Conservation (phyloP, 2,888 invertebrate species). For the Archips crataeganus region DNA sequence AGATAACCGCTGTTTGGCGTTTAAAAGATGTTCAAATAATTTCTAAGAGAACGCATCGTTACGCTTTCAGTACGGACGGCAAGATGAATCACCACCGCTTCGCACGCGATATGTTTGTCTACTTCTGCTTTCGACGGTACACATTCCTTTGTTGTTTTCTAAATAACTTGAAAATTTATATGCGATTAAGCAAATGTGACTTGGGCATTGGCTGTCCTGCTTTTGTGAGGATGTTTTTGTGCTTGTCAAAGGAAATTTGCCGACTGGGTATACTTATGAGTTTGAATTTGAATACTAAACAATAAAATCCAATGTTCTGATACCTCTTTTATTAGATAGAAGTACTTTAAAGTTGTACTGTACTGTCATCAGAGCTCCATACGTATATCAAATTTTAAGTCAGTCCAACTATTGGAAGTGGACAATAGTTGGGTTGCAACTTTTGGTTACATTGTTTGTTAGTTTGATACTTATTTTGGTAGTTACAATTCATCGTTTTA, state of each 20-base stretch:
- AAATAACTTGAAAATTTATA: conserved; percentile 20
- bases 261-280: neutral
- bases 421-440: no score
- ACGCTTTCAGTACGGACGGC: conserved; percentile 78
- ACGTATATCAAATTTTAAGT: no score
- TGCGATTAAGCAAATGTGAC: neutral
- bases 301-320: no score
- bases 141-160: conserved; percentile 41
- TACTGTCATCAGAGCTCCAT: no score
- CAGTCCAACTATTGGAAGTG: no score
- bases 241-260: neutral
- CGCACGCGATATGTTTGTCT: conserved; percentile 60
- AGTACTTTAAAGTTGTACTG: no score
- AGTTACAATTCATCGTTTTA: no score
- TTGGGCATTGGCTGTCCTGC: neutral
- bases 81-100: conserved; percentile 61
- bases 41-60: conserved; percentile 54
- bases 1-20: neutral
- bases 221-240: neutral
- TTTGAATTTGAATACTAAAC: no score
- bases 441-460: no score
- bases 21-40: conserved; percentile 22
- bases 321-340: no score
- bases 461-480: no score
- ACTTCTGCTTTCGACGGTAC: conserved; percentile 62